These are phyloP conservation scores for Crypturellus undulatus DNA, from an alignment of 2,113 vertebrate species.

Conservation along the genomic window DNA sequence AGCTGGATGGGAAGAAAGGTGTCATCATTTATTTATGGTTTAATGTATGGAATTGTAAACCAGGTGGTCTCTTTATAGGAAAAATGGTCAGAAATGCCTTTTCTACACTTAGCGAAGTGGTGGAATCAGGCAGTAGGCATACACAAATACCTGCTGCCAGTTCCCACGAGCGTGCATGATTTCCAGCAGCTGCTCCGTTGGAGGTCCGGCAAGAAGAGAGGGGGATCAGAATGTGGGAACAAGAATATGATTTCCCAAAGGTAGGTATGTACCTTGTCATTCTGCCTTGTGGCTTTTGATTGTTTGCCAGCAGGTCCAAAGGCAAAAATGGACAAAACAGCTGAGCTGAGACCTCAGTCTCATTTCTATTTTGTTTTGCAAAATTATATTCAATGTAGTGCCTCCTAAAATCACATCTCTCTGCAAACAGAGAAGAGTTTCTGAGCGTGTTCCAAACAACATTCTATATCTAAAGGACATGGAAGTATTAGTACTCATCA, in stretches of 20 bases:
- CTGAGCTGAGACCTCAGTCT: neutral
- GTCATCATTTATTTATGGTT: neutral
- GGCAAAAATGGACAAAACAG: conserved; percentile 28
- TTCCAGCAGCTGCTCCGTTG: neutral
- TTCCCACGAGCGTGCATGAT: neutral
- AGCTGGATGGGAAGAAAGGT: neutral
- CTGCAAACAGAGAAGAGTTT: neutral
- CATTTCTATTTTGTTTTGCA: neutral
- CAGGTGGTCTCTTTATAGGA: neutral
- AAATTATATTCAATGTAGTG: conserved; percentile 12
- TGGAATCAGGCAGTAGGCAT: neutral
- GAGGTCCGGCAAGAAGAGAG: neutral
- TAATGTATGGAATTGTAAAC: neutral
- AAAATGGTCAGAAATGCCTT: neutral
- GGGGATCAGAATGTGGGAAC: neutral
- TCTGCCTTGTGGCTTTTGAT: conserved; percentile 18
- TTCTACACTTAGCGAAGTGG: neutral
- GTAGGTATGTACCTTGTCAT: neutral
- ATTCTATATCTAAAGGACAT: rapidly evolving
- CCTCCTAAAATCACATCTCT: conserved; percentile 28
- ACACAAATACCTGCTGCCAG: neutral
- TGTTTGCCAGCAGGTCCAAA: conserved; percentile 35
- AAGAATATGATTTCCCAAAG: neutral
- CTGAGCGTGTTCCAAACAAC: neutral
- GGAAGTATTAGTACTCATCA: neutral